phyloP scores from a whole-genome alignment of 2,888 invertebrate species.

The Volucella inanis region DNA sequence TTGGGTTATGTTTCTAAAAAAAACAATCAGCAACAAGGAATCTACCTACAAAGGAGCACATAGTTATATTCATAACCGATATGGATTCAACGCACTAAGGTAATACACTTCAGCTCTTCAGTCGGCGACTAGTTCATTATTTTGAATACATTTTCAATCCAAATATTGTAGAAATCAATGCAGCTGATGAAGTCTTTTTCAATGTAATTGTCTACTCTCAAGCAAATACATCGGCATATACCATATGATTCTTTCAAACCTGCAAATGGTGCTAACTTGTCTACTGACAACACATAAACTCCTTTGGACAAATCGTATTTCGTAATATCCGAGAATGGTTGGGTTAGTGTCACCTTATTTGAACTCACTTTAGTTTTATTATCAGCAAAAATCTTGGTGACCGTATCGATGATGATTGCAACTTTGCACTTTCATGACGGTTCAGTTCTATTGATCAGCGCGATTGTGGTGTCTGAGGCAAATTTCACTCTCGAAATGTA shows the following conservation, averaged over 20 bases:
- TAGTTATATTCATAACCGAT: slow-evolving; percentile 85
- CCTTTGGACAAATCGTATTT: slow-evolving; percentile 94
- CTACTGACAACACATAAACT: slow-evolving; percentile 89
- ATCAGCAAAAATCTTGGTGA: slow-evolving; percentile 88
- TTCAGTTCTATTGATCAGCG: slow-evolving; percentile 92
- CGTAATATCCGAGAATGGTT: slow-evolving; percentile 90
- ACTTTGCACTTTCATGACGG: slow-evolving; percentile 88
- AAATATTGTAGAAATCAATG: slow-evolving; percentile 94
- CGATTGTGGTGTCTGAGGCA: slow-evolving; percentile 91
- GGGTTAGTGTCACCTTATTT: slow-evolving; percentile 89
- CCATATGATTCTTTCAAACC: slow-evolving; percentile 87
- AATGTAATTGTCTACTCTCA: slow-evolving; percentile 89
- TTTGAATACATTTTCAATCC: slow-evolving; percentile 91
- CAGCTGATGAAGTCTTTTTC: slow-evolving; percentile 91
- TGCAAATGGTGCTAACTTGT: slow-evolving; percentile 87
- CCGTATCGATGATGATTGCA: slow-evolving; percentile 93
- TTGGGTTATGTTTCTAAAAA: slow-evolving; percentile 53
- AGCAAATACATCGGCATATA: slow-evolving; percentile 91
- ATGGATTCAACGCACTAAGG: slow-evolving; percentile 90
- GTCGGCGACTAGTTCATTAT: slow-evolving; percentile 86
- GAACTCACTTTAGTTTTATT: slow-evolving; percentile 88
- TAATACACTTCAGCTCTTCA: slow-evolving; percentile 87
- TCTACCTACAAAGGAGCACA: slow-evolving; percentile 58
- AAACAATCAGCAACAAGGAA: slow-evolving; percentile 18
- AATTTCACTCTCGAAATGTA: slow-evolving; percentile 94